A percentile compares a stretch with the other conserved stretches of the same genome.
phyloP scores from a whole-genome alignment of 1,140 invertebrate species.

The Yoshiicerus persimilis region DNA sequence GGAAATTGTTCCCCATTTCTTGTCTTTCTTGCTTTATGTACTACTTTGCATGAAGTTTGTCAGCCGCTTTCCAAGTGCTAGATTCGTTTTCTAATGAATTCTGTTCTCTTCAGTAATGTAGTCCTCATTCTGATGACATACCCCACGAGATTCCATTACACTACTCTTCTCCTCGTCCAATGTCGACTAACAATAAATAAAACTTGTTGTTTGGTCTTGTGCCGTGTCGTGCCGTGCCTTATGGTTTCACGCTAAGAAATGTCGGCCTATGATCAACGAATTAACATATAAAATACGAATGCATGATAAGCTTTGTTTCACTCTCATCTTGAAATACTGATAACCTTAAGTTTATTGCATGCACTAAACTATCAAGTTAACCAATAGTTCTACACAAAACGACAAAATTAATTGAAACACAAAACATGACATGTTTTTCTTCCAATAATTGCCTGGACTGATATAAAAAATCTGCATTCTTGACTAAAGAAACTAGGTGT shows the following conservation, averaged over 20 bases:
- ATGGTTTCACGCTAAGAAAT: not conserved
- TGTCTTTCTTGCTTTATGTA: not conserved
- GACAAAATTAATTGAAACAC: too few relatives aligned
- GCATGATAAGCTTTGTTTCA: not conserved
- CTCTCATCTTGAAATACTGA: not conserved
- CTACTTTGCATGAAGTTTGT: not conserved
- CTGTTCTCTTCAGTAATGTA: not conserved
- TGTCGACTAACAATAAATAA: too few relatives aligned
- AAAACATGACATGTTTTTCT: too few relatives aligned
- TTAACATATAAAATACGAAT: not conserved
- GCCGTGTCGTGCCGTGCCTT: not conserved
- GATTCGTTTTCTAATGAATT: not conserved
- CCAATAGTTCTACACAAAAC: too few relatives aligned
- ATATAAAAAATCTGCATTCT: too few relatives aligned
- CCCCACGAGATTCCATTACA: not conserved
- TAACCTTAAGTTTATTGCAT: not conserved
- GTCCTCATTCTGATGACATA: not conserved
- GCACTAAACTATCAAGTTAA: not conserved
- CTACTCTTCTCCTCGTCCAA: not conserved
- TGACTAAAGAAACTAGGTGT: too few relatives aligned
- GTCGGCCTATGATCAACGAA: not conserved
- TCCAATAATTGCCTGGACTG: too few relatives aligned
- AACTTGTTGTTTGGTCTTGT: not conserved
- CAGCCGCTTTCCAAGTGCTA: not conserved
- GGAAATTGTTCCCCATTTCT: not conserved